phyloP scores from a whole-genome alignment of 2,888 invertebrate species.

The Cheilosia vernalis region DNA sequence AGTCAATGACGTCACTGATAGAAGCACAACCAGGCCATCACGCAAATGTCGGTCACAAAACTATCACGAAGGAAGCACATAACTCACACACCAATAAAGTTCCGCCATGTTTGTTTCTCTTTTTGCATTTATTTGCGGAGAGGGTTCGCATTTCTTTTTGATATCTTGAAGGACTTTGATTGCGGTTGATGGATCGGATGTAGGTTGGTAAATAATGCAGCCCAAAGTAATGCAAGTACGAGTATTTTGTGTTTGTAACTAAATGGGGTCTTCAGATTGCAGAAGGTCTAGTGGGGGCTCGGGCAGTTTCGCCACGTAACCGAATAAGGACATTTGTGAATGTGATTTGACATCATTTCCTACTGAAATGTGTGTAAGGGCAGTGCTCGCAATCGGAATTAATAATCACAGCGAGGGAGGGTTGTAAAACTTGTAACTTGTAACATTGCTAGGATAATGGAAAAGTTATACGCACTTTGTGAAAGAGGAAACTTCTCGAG shows the following conservation, averaged over 20 bases:
- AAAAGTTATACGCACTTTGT: too few species aligned
- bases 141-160: conserved; percentile 53
- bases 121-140: conserved; percentile 17
- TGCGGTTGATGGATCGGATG: conserved; percentile 35
- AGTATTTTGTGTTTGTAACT: neutral
- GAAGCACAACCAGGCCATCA: conserved; percentile 67
- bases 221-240: neutral
- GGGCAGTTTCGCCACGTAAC: too few species aligned
- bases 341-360: too few species aligned
- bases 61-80: conserved; percentile 62
- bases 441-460: too few species aligned
- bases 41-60: conserved; percentile 70
- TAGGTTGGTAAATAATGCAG: neutral
- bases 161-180: conserved; percentile 60
- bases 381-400: too few species aligned
- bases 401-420: too few species aligned
- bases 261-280: too few species aligned
- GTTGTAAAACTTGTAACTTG: too few species aligned
- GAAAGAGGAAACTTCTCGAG: too few species aligned
- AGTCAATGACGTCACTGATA: conserved; percentile 71
- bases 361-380: too few species aligned
- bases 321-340: too few species aligned
- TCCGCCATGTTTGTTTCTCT: conserved; percentile 24
- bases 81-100: conserved; percentile 29
- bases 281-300: too few species aligned